phyloP scores from a whole-genome alignment of 2,113 vertebrate species.

The Zapus hudsonius region DNA sequence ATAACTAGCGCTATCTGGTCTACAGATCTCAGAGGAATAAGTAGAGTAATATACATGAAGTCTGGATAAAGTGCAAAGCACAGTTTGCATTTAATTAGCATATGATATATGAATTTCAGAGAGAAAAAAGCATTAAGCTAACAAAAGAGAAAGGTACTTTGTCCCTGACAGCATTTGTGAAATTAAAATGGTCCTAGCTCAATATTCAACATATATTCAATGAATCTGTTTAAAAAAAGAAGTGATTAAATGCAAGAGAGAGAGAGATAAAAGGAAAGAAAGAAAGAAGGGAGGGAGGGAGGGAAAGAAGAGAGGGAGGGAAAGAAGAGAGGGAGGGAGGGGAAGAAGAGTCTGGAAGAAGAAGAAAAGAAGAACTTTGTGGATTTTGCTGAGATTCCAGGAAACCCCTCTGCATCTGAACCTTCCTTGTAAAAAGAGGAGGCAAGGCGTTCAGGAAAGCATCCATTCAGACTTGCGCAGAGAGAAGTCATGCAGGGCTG shows the following conservation, averaged over 20 bases:
- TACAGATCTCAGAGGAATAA: not conserved
- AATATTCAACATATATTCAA: not conserved
- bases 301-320: too few species aligned
- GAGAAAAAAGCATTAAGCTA: not conserved
- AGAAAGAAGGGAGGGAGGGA: too few species aligned
- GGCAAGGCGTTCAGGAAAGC: not conserved
- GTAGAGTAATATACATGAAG: not conserved
- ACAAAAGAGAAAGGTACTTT: not conserved
- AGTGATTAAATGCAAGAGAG: not conserved
- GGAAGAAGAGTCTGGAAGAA: not conserved
- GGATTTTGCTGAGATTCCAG: not conserved
- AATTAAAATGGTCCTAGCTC: not conserved
- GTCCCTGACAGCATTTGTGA: not conserved
- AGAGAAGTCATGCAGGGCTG: not conserved
- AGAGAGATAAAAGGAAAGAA: too few species aligned
- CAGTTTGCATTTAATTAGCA: not conserved
- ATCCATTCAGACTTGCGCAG: not conserved
- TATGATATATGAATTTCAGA: not conserved
- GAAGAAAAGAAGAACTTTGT: not conserved
- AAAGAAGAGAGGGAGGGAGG: too few species aligned
- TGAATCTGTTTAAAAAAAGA: not conserved
- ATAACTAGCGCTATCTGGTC: not conserved
- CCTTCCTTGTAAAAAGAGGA: not conserved
- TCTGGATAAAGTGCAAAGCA: slow-evolving; percentile 7
- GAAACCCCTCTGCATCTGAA: not conserved